Evolutionary conservation across 1,140 invertebrate species (phyloP).

Genomic region (Halictus rubicundus): DNA sequence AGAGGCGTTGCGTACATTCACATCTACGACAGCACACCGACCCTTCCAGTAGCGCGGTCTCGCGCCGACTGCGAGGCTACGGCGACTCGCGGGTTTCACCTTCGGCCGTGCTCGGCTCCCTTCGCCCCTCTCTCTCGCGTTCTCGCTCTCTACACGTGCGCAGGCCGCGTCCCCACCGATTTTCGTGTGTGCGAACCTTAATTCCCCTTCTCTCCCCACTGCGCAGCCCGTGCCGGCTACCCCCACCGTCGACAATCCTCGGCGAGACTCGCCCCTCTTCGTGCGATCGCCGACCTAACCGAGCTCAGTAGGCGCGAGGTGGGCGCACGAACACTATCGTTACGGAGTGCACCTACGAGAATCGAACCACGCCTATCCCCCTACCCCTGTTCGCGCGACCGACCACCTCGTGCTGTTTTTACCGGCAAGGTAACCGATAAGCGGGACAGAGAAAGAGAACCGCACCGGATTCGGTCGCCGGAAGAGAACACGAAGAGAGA

Average conservation of each 20-base stretch:
- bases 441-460: slow-evolving; percentile 27
- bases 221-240: slow-evolving; percentile 43
- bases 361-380: slow-evolving; percentile 72
- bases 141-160: slow-evolving; percentile 52
- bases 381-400: slow-evolving; percentile 61
- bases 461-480: slow-evolving; percentile 18
- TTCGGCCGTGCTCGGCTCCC: slow-evolving; percentile 67
- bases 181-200: slow-evolving; percentile 62
- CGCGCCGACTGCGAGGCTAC: slow-evolving; percentile 77
- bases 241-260: slow-evolving; percentile 33
- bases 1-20: slow-evolving; percentile 50
- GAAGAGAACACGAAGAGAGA: slow-evolving; percentile 20
- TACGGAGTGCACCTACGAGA: slow-evolving; percentile 54
- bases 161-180: slow-evolving; percentile 47
- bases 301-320: slow-evolving; percentile 70
- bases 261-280: slow-evolving; percentile 50
- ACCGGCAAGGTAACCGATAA: slow-evolving; percentile 55
- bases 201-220: slow-evolving; percentile 45
- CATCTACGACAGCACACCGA: slow-evolving; percentile 56
- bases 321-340: slow-evolving; percentile 68
- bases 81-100: slow-evolving; percentile 74
- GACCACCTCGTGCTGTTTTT: slow-evolving; percentile 65
- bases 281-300: slow-evolving; percentile 49
- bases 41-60: slow-evolving; percentile 78
- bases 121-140: slow-evolving; percentile 42